A percentile compares a stretch with the other conserved stretches of the same genome.
Evolutionary conservation across 92 coral and sea anemone genomes (phyloP).

Genomic region (Porites rus): DNA sequence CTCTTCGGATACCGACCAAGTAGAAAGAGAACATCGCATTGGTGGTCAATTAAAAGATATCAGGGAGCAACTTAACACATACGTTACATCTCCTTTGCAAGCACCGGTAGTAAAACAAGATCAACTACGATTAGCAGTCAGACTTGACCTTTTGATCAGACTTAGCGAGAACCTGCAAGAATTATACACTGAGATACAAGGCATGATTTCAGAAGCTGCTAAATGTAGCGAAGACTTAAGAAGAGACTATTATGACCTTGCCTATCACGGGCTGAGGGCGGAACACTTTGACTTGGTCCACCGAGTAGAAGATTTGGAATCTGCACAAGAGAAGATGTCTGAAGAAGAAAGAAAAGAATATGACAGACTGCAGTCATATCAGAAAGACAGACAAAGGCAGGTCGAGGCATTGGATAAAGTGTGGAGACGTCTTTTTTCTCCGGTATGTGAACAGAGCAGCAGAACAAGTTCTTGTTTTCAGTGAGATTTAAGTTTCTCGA

Average conservation of each 20-base stretch:
- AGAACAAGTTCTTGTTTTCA: no score
- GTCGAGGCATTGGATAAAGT: not conserved
- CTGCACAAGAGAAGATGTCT: not conserved
- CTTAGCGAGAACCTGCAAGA: slow-evolving; percentile 10
- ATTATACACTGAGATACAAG: not conserved
- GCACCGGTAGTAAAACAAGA: slow-evolving; percentile 12
- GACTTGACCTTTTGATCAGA: not conserved
- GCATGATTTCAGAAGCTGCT: not conserved
- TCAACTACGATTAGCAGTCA: not conserved
- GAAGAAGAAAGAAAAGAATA: not conserved
- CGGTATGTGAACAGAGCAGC: not conserved
- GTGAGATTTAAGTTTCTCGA: no score
- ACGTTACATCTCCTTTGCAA: not conserved
- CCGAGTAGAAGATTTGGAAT: slow-evolving; percentile 3
- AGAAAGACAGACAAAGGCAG: slow-evolving; percentile 2
- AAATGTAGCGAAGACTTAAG: slow-evolving; percentile 16
- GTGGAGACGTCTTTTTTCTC: not conserved
- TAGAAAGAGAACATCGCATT: not conserved
- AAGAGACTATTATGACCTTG: not conserved
- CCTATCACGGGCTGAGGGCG: slow-evolving; percentile 26
- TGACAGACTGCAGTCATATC: not conserved
- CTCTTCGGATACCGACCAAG: no score
- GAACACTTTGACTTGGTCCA: slow-evolving; percentile 25
- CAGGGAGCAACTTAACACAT: not conserved
- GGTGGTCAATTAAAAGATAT: not conserved